These are phyloP conservation scores for Xenopus borealis DNA, from an alignment of 2,113 vertebrate genomes.

Conservation along the genomic window DNA sequence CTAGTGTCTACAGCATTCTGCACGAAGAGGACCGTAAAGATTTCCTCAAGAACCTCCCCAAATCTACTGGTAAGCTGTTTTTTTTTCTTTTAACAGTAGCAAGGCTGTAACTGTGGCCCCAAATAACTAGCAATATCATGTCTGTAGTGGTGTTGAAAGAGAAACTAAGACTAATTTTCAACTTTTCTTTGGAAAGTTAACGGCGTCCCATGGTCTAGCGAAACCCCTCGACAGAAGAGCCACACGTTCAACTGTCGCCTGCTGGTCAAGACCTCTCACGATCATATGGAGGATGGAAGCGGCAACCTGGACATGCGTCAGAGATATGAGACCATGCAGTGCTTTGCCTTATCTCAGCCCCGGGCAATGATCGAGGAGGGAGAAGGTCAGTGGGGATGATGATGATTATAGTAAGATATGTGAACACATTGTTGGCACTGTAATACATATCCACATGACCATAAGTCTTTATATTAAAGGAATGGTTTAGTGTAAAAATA, in stretches of 20 bases:
- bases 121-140: too few relatives aligned
- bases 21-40: conserved; percentile 92
- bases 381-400: conserved; percentile 75
- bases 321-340: conserved; percentile 97
- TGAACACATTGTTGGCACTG: too few relatives aligned
- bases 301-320: conserved; percentile 64
- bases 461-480: too few relatives aligned
- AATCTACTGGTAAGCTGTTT: conserved; percentile 76
- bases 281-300: conserved; percentile 72
- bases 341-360: conserved; percentile 94
- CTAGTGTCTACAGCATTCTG: conserved; percentile 91
- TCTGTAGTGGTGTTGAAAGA: too few relatives aligned
- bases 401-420: too few relatives aligned
- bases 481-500: too few relatives aligned
- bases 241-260: conserved; percentile 96
- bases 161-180: not conserved
- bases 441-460: too few relatives aligned
- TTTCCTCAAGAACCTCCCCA: conserved; percentile 94
- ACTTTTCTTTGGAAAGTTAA: conserved; percentile 68
- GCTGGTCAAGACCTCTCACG: conserved; percentile 79
- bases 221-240: conserved; percentile 87
- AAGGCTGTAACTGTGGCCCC: too few relatives aligned
- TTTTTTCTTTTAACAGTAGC: too few relatives aligned
- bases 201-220: conserved; percentile 85
- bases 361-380: conserved; percentile 97